Evolutionary conservation across 2,888 invertebrate genomes (phyloP).

Genomic region (Gerris lacustris): DNA sequence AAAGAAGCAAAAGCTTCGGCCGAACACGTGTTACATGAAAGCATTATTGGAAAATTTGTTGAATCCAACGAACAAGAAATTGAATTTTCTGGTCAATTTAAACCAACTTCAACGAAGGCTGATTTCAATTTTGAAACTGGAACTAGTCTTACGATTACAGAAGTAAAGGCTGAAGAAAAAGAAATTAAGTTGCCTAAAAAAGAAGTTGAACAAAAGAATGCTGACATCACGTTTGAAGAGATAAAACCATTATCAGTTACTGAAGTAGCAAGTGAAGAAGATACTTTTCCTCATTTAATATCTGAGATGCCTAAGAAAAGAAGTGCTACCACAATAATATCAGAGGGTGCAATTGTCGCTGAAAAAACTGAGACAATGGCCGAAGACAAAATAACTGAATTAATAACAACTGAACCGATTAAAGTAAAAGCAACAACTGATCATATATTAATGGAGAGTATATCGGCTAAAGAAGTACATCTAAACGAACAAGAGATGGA

Average conservation of each 20-base stretch:
- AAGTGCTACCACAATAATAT: constrained; percentile 29
- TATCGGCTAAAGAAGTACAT: constrained; percentile 42
- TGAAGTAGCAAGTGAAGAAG: constrained; percentile 43
- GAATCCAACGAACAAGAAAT: constrained; percentile 47
- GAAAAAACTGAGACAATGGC: constrained; percentile 37
- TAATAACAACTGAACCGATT: constrained; percentile 24
- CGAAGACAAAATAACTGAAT: constrained; percentile 29
- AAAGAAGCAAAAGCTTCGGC: constrained; percentile 31
- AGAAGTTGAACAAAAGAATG: constrained; percentile 27
- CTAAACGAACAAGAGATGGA: constrained; percentile 43
- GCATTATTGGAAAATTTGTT: constrained; percentile 38
- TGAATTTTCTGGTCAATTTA: constrained; percentile 37
- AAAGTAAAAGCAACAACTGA: constrained; percentile 32
- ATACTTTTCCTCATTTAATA: constrained; percentile 42
- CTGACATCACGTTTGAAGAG: constrained; percentile 34
- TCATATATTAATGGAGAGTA: constrained; percentile 38
- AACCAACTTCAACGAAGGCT: constrained; percentile 33
- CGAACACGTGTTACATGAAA: constrained; percentile 30
- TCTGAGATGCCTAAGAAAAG: constrained; percentile 33
- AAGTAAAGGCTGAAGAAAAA: constrained; percentile 32
- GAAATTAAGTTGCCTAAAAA: constrained; percentile 30
- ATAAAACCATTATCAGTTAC: constrained; percentile 47
- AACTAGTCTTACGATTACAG: constrained; percentile 30
- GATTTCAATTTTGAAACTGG: constrained; percentile 32
- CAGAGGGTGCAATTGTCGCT: constrained; percentile 32